Conservation (phyloP, 2,888 invertebrate species). For the Microctonus aethiopoides region DNA sequence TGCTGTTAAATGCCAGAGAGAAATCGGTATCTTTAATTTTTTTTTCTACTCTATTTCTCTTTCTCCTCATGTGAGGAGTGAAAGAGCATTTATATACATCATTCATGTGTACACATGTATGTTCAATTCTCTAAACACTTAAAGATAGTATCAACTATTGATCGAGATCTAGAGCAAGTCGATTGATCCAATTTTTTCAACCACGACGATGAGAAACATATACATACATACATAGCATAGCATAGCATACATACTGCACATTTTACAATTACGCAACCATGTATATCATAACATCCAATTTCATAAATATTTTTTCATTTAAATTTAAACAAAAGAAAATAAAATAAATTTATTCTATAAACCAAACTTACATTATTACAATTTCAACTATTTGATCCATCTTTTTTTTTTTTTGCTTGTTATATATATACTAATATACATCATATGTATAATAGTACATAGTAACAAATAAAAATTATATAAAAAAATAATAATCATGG, state of each 20-base stretch:
- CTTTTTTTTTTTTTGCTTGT: too few relatives aligned
- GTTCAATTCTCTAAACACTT: neutral
- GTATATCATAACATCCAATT: neutral
- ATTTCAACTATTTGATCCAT: neutral
- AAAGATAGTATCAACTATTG: neutral
- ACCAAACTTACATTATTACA: neutral
- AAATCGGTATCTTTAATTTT: slow-evolving; percentile 7
- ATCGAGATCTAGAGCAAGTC: neutral
- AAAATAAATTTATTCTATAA: neutral
- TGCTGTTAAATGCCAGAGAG: slow-evolving; percentile 4
- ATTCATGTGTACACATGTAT: too few relatives aligned
- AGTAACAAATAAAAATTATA: neutral
- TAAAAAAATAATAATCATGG: neutral
- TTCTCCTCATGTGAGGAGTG: neutral
- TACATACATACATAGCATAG: neutral
- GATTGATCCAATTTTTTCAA: slow-evolving; percentile 6
- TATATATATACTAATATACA: too few relatives aligned
- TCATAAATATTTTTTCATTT: too few relatives aligned
- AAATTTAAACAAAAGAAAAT: neutral
- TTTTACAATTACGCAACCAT: neutral
- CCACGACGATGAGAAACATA: neutral
- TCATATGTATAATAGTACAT: too few relatives aligned
- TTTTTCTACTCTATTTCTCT: slow-evolving; percentile 6
- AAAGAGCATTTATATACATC: neutral
- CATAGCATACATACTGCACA: too few relatives aligned